Evolutionary conservation across 2,113 vertebrate genomes (phyloP), one percentile per base, ranked within the genome.

Genomic region (Rhinogobius similis): DNA sequence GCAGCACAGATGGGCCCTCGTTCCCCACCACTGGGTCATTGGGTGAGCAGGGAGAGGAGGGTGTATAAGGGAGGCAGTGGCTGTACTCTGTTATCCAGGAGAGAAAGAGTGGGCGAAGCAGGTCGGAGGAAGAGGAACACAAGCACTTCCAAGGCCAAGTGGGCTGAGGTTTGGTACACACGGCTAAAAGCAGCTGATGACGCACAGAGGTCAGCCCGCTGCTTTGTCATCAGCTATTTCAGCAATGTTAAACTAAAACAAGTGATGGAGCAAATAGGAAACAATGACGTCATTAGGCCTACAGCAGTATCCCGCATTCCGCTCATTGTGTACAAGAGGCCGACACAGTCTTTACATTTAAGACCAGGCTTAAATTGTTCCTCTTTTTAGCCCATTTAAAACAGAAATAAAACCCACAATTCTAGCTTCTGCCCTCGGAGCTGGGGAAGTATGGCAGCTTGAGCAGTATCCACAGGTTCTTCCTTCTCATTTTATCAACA

Each of bases 11-110:
- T 86, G 62, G 82, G 61, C 78, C 90, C 88, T 80, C 90, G 77
- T 86, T 92, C 93, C 92, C 92, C 91, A 88, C 90, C 91, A 92
- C 89, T 92, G 90, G 92, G 90, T 93, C 92, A 92, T 89, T 93
- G 90, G 90, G 91, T 91, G 91, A 91, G 85, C 69, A 73, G 76
- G 52, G 63, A 86, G 79, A 79, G 85, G 77, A 82, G 82, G 76
- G 79, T 75, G 82, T 79, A n/a, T n/a, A n/a, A 75, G 77, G 89
- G 81, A 83, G 81, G 83, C 82, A 82, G 66, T 83, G 85, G 80
- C 84, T 59, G 11, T 68, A 38, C 48, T 72, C 69, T 67, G 50
- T 80, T 73, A 88, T 87, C 88, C 90, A 82, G 81, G 84, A 72
- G 88, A 89, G 88, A 55, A 55, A 83, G 80, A 58, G 91, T 90